These are phyloP conservation scores for Physocephala rufipes DNA, from an alignment of 2,888 invertebrate species.

Conservation along the genomic window DNA sequence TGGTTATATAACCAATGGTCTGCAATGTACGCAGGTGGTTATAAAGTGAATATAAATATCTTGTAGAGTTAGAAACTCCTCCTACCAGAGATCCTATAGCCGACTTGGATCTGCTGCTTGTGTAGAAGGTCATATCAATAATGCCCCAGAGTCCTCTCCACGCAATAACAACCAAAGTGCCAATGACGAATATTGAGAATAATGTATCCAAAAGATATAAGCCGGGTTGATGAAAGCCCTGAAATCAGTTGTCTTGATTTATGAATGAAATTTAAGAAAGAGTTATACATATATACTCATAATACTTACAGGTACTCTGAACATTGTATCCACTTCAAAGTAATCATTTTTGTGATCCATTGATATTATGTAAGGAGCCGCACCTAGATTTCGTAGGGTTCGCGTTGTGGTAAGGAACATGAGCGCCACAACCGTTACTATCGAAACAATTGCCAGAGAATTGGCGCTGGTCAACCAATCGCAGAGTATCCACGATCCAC, in stretches of 20 bases:
- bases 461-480: constrained; percentile 75
- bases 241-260: constrained; percentile 56
- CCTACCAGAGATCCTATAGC: constrained; percentile 84
- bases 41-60: constrained; percentile 9
- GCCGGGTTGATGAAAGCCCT: constrained; percentile 76
- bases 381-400: constrained; percentile 80
- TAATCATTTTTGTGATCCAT: constrained; percentile 81
- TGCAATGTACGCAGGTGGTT: constrained; percentile 39
- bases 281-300: no score
- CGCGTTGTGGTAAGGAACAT: constrained; percentile 75
- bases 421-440: constrained; percentile 74
- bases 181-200: constrained; percentile 85
- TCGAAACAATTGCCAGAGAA: constrained; percentile 68
- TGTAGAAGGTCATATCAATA: constrained; percentile 82
- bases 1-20: constrained; percentile 76
- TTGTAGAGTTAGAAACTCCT: neutral
- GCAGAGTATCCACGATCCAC: constrained; percentile 80
- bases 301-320: constrained; percentile 78
- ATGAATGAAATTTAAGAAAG: no score
- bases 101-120: constrained; percentile 74
- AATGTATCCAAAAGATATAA: constrained; percentile 85
- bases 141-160: constrained; percentile 90
- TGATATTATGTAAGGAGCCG: constrained; percentile 82
- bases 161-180: constrained; percentile 85
- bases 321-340: constrained; percentile 87